A percentile compares a stretch with the other conserved stretches of the same genome.
These are phyloP conservation scores for Ectemnius continuus DNA, from an alignment of 2,888 invertebrate species.

Conservation along the genomic window DNA sequence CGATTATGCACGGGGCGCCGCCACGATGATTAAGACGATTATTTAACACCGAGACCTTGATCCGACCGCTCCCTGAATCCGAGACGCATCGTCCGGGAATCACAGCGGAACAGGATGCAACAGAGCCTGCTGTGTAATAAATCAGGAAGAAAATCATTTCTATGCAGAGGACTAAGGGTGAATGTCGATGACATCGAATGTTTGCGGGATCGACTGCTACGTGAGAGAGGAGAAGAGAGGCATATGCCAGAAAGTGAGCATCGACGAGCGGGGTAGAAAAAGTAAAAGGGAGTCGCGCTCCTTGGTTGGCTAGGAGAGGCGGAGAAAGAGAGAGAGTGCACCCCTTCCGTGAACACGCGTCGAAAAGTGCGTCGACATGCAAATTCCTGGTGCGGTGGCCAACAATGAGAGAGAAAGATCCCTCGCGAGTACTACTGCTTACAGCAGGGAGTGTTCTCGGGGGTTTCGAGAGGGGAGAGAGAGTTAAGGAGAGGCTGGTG, in stretches of 20 bases:
- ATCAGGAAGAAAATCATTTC: slow-evolving; percentile 68
- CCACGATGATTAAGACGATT: neutral
- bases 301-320: neutral
- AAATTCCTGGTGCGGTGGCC: slow-evolving; percentile 57
- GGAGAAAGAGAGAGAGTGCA: neutral
- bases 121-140: slow-evolving; percentile 54
- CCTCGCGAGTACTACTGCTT: slow-evolving; percentile 20
- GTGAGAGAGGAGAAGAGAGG: slow-evolving; percentile 36
- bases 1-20: slow-evolving; percentile 5
- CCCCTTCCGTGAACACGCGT: slow-evolving; percentile 54
- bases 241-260: slow-evolving; percentile 52
- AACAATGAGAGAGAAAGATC: slow-evolving; percentile 59
- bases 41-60: neutral
- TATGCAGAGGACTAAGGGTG: slow-evolving; percentile 46
- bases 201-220: slow-evolving; percentile 28
- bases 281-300: neutral
- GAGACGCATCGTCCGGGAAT: too few species aligned
- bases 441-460: slow-evolving; percentile 8
- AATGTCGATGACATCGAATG: slow-evolving; percentile 50
- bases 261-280: slow-evolving; percentile 9
- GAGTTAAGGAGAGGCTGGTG: neutral
- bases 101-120: too few species aligned
- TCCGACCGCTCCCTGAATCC: slow-evolving; percentile 2
- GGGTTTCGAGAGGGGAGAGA: neutral
- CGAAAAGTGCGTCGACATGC: slow-evolving; percentile 66